Base-by-base conservation (phyloP, 2,113 vertebrate species). In the Cricetomys ansorgei region DNA sequence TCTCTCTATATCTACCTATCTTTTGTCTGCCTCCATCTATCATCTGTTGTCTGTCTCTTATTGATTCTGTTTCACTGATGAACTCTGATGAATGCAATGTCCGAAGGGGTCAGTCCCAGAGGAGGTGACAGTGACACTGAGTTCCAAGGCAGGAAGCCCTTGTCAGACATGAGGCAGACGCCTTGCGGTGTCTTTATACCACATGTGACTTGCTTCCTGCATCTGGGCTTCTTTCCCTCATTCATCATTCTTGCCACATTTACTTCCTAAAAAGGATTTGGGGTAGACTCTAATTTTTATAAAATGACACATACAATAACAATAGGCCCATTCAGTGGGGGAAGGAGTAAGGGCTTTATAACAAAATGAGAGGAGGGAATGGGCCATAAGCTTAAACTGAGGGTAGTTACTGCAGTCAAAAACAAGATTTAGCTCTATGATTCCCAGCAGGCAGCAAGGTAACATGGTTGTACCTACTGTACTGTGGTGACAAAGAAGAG, bases 231-330 rank as follows among this genome's bases (percentile, higher is more conserved):
- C 81, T 89, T 31, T 6, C 62, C 48, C 62, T 96, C 50, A 50
- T 53, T 84, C 57, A 77, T 77, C 67, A 70, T 75, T 91, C 59
- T 40, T 79, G 50, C 73, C 91, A 92, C 31, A 9, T 72, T 57
- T 31, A 48, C 43, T 92, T 92, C 72, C 76, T 59, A 81, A 92
- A 95, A 48, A 73, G 23, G 86, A 59, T n/a, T 67, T 59, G 16
- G 62, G 70, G 40, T 92, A 84, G 87, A 87, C 67, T 89, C 89
- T 91, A 70, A 53, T 88, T 91, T 96, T 96, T 91, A 94, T 79
- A 84, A 96, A 91, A 65, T 93, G 73, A 87, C 79, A 87, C 84
- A 89, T 27, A 57, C 43, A 92, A n/a, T 94, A 96, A 88, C 65
- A 96, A 73, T 19, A 91, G 72, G 86, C 70, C 81, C 37, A 62